Conservation (phyloP, 2,888 invertebrate species). For the Cremastinae sp. region DNA sequence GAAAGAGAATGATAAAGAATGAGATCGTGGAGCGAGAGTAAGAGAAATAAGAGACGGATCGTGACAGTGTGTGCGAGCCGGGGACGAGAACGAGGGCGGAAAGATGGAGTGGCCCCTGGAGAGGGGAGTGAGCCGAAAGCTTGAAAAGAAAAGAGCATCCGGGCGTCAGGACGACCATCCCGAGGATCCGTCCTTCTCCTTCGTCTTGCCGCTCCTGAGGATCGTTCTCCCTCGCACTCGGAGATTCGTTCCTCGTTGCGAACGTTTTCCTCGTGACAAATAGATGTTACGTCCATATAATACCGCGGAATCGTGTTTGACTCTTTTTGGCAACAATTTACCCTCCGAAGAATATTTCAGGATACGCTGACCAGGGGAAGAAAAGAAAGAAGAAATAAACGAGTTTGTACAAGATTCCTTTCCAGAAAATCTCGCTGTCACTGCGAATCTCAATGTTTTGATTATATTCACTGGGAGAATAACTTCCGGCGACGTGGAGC, state of each 20-base stretch:
- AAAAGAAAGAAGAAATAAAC: conserved; percentile 8
- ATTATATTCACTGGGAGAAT: conserved; percentile 40
- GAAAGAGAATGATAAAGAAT: conserved; percentile 48
- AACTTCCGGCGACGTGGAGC: conserved; percentile 3
- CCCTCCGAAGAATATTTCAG: conserved; percentile 28
- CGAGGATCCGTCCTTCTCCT: conserved; percentile 58
- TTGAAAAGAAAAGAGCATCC: conserved; percentile 70
- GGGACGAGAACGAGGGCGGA: conserved; percentile 62
- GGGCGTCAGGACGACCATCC: conserved; percentile 68
- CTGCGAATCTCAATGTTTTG: conserved; percentile 67
- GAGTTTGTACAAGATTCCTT: conserved; percentile 70
- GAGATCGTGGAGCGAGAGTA: conserved; percentile 34
- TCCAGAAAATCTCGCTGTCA: conserved; percentile 69
- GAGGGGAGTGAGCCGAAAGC: conserved; percentile 62
- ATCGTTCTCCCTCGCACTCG: conserved; percentile 7
- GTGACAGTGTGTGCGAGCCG: conserved; percentile 4
- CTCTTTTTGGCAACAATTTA: conserved; percentile 64
- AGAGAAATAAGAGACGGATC: conserved; percentile 57
- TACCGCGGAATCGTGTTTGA: conserved; percentile 62
- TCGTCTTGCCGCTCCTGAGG: conserved; percentile 51
- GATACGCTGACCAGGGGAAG: conserved; percentile 25
- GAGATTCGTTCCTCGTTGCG: conserved; percentile 32
- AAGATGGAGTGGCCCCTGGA: conserved; percentile 77
- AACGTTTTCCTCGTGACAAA: conserved; percentile 70
- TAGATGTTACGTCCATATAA: conserved; percentile 70